Conservation (phyloP, 1,140 invertebrate species). For the Choristoneura fumiferana region DNA sequence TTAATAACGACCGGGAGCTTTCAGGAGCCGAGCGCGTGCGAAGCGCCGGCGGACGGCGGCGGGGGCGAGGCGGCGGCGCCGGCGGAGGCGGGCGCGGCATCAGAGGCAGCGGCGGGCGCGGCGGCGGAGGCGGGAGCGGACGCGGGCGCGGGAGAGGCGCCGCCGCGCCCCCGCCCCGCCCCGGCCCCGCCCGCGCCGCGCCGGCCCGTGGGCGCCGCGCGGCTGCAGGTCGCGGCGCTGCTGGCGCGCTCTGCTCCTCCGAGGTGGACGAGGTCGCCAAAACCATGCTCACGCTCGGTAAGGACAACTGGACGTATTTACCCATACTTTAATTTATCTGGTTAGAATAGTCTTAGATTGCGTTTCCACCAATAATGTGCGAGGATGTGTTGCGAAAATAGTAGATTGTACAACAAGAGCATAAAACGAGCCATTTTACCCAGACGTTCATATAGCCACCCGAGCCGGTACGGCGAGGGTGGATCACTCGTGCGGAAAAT, state of each 20-base stretch:
- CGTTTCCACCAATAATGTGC: too few species aligned
- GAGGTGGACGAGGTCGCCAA: constrained; percentile 81
- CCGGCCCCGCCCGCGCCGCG: not conserved
- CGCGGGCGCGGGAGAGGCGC: not conserved
- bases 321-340: not conserved
- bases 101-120: not conserved
- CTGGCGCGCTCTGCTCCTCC: constrained; percentile 84
- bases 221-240: constrained; percentile 87
- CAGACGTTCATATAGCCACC: too few species aligned
- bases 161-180: not conserved
- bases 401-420: too few species aligned
- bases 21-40: not conserved
- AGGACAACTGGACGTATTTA: too few species aligned
- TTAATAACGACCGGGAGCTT: too few species aligned
- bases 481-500: too few species aligned
- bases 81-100: not conserved
- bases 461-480: too few species aligned
- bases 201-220: constrained; percentile 81
- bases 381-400: too few species aligned
- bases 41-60: not conserved
- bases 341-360: not conserved
- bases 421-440: too few species aligned
- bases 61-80: not conserved
- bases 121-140: not conserved
- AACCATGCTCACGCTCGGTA: constrained; percentile 67